Percentiles rank a stretch among this genome's conserved stretches.
These are phyloP conservation scores for Antidorcas marsupialis DNA, from an alignment of 2,113 vertebrate species.

Conservation along the genomic window DNA sequence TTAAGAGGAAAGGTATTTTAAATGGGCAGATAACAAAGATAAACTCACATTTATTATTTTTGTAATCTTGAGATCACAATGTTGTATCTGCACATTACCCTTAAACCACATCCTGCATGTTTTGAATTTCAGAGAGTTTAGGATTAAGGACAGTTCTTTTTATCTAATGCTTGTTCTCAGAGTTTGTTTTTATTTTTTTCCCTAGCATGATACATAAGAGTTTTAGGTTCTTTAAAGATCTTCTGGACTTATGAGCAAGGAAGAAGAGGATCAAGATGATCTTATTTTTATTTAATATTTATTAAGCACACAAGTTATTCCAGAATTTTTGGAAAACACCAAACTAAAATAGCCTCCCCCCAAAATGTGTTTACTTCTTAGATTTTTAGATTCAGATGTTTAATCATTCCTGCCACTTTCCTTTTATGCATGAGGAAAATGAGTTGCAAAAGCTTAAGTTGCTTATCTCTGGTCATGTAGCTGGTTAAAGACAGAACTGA, in stretches of 20 bases:
- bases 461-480: neutral
- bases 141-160: slow-evolving; percentile 34
- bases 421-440: neutral
- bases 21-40: slow-evolving; percentile 5
- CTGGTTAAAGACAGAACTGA: neutral
- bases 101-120: slow-evolving; percentile 45
- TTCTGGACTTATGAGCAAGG: slow-evolving; percentile 4
- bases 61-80: neutral
- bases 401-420: neutral
- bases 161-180: slow-evolving; percentile 27
- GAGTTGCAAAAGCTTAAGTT: neutral
- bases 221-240: slow-evolving; percentile 15
- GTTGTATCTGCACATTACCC: slow-evolving; percentile 27
- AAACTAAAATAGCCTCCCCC: neutral
- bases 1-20: slow-evolving; percentile 38
- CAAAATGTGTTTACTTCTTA: neutral
- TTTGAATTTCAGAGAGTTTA: slow-evolving; percentile 49
- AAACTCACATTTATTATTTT: slow-evolving; percentile 1
- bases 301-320: slow-evolving; percentile 47
- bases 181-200: slow-evolving; percentile 1
- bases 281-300: slow-evolving; percentile 51
- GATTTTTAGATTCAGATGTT: slow-evolving; percentile 8
- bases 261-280: slow-evolving; percentile 47
- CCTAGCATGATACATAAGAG: neutral
- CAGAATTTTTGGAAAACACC: slow-evolving; percentile 16